phyloP scores from a whole-genome alignment of 2,113 vertebrate genomes.

The Pelmatolapia mariae region DNA sequence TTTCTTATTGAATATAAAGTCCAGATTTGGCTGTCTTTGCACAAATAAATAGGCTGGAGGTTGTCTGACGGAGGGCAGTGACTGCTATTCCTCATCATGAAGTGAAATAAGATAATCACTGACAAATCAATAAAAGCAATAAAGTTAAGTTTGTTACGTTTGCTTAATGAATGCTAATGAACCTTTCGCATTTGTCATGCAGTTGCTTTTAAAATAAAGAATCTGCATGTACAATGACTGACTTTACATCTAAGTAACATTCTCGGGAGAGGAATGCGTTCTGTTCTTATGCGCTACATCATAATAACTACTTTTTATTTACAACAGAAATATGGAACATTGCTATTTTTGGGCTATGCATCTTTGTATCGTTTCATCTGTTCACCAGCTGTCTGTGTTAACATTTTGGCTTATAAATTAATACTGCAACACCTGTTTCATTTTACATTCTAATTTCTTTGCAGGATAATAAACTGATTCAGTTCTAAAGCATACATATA shows the following conservation, averaged over 20 bases:
- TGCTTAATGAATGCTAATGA: conserved; percentile 1
- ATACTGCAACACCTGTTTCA: background rate
- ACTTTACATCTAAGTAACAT: conserved; percentile 24
- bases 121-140: conserved; percentile 31
- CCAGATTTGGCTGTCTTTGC: background rate
- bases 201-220: conserved; percentile 8
- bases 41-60: background rate
- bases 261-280: background rate
- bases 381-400: background rate
- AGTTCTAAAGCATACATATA: background rate
- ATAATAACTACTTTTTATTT: background rate
- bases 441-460: background rate
- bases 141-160: conserved; percentile 1
- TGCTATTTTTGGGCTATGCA: background rate
- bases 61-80: background rate
- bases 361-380: background rate
- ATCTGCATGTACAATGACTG: conserved; percentile 3
- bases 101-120: conserved; percentile 26
- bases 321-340: background rate
- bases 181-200: background rate
- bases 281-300: background rate
- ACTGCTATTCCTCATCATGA: background rate
- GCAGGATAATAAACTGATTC: background rate
- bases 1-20: background rate
- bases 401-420: background rate